Evolutionary conservation across 2,888 invertebrate genomes (phyloP), one percentile per base, ranked within the genome.

Genomic region (Alentia gelatinosa): DNA sequence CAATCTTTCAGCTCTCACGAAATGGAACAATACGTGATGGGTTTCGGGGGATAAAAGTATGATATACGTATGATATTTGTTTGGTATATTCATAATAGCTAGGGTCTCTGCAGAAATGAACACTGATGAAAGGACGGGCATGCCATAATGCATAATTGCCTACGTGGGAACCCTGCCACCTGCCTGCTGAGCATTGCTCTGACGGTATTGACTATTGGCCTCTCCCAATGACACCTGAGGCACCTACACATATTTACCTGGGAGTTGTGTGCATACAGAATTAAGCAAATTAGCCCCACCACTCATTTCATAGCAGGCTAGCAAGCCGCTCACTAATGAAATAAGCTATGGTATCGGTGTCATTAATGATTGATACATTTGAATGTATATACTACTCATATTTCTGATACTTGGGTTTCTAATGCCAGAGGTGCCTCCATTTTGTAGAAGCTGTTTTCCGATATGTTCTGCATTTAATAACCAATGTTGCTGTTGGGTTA

Each of bases 121-220:
- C 68, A 26, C 68, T 68, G 68, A 68, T 4, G n/a, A 19, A n/a
- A 68, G 68, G 26, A 9, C n/a, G 26, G 63, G 5, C 15, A 63
- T 63, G 68, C 30, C 68, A 26, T 33, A 68, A 68, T 68, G 68
- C 30, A 68, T 68, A 68, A 26, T 68, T 68, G 33, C 68, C 68
- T 68, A 30, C 68, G 26, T 68, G 68, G 68, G 68, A 68, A 68
- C 68, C 30, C 68, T 68, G n/a, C 68, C 68, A 68, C 68, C 68
- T 68, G 68, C 5, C 26, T 26, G 26, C 68, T 30, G 68, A 68
- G 68, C 68, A 26, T 30, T n/a, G 68, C 30, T 68, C 68, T 26
- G 68, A 30, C 68, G 68, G 30, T 68, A 68, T 68, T 68, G 68
- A 68, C 68, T 68, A 68, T 68, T 68, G 68, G 68, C 68, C 68